Evolutionary conservation across 2,888 invertebrate genomes (phyloP), one percentile per base, ranked within the genome.

Genomic region (Coelopa pilipes): DNA sequence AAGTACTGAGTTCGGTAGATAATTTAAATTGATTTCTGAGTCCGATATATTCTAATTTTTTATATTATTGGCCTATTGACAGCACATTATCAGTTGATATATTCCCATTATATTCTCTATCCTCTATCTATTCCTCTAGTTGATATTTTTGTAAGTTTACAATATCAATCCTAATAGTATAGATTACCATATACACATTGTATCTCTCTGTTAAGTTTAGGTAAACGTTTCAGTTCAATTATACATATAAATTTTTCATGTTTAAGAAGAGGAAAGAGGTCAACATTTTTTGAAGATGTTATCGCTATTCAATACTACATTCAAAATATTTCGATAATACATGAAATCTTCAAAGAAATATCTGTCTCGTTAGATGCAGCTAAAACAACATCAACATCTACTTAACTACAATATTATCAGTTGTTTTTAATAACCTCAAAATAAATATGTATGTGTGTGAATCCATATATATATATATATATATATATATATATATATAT

Each of bases 321-420:
- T 83, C 82, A 85, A 84, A 85, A 81, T 79, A 80, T 78, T 83
- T 82, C 79, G 85, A 85, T 85, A 85, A 85, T 85, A 84, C 74
- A 74, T 72, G 80, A 84, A 85, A 83, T 85, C 85, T 85, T 85
- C 76, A 79, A 78, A 80, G 78, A 78, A 79, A 78, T 78, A 76
- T 79, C 74, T 72, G 74, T 53, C 34, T 71, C 65, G 65, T 70
- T 50, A 60, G 69, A 73, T 72, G 74, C 73, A 74, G 76, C 76
- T 72, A 75, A 77, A 74, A 78, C 78, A 79, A 81, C 83, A 81
- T 81, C 83, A 81, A 85, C 85, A 85, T 85, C 85, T 85, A 85
- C 85, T 85, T 85, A 85, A 85, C 85, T 84, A 85, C 83, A 85
- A 85, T 85, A 85, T 85, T 85, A 85, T 85, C 85, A 80, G 82